Evolutionary conservation across 1,140 invertebrate species (phyloP).

Genomic region (Caenorhabditis inopinata): DNA sequence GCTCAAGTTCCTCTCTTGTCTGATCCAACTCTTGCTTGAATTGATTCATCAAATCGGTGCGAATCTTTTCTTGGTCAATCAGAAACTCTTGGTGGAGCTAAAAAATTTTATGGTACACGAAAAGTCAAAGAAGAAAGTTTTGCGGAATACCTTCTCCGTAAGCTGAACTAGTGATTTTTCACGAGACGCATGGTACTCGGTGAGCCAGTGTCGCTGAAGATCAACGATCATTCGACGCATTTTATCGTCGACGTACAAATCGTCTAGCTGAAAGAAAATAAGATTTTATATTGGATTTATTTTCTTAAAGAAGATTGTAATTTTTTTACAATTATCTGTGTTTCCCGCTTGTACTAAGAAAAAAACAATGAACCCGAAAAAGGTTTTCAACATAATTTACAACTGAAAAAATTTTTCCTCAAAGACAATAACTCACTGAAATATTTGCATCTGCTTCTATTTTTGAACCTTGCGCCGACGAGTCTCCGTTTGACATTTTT

Average conservation of each 20-base stretch:
- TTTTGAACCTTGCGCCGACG: no score
- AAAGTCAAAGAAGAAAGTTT: neutral
- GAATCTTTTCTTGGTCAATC: slow-evolving; percentile 58
- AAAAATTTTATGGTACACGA: no score
- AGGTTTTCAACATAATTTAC: no score
- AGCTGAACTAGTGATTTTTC: slow-evolving; percentile 64
- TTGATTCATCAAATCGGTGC: slow-evolving; percentile 59
- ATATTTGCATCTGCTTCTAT: no score
- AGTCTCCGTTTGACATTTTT: no score
- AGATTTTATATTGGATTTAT: neutral
- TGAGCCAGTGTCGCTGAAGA: slow-evolving; percentile 61
- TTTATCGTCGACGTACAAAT: slow-evolving; percentile 52
- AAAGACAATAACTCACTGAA: no score
- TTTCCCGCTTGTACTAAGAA: neutral
- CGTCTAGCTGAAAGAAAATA: neutral
- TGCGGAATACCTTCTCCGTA: slow-evolving; percentile 53
- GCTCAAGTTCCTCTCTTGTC: slow-evolving; percentile 51
- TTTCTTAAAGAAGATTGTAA: no score
- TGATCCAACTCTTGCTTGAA: slow-evolving; percentile 64
- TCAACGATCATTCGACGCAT: slow-evolving; percentile 61
- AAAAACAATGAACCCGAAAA: neutral
- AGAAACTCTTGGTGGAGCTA: slow-evolving; percentile 63
- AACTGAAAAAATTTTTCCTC: no score
- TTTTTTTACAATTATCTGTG: no score
- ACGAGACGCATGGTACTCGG: slow-evolving; percentile 57